Conservation (phyloP, 2,113 vertebrate species). For the Semnopithecus entellus region DNA sequence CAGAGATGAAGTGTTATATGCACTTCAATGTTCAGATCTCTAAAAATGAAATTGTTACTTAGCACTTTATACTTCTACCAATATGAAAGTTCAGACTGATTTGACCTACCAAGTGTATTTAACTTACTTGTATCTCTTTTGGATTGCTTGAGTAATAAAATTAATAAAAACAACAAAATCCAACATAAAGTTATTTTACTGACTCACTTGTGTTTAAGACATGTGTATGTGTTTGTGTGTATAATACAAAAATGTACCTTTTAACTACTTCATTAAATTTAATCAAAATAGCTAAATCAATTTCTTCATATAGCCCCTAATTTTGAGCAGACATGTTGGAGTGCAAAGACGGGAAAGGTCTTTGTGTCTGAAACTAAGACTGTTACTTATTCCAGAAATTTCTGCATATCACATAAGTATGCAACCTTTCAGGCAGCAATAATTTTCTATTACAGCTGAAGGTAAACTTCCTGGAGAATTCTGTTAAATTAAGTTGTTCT, state of each 20-base stretch:
- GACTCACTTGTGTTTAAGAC: neutral
- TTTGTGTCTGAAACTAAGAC: neutral
- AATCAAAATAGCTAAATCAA: neutral
- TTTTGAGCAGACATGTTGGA: neutral
- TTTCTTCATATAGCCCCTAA: neutral
- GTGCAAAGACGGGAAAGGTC: neutral
- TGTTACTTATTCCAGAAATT: neutral
- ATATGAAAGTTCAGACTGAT: neutral
- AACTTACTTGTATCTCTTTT: neutral
- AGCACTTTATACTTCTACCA: neutral
- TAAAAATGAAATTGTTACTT: neutral
- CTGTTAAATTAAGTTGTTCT: conserved; percentile 35
- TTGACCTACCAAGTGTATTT: neutral
- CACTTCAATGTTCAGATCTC: neutral
- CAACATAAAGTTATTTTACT: neutral
- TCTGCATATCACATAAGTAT: neutral
- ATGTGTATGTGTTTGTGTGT: neutral
- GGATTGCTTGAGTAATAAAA: neutral
- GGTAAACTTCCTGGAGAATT: conserved; percentile 34
- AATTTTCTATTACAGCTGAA: conserved; percentile 20
- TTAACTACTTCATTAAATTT: conserved; percentile 22
- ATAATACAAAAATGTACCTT: neutral
- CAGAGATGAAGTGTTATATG: neutral
- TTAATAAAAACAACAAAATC: neutral
- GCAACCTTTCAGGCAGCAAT: neutral